Evolutionary conservation across 2,797 vertebrate genomes (phyloP), one percentile per base, ranked within the genome.

Genomic region (Anguilla marmorata): DNA sequence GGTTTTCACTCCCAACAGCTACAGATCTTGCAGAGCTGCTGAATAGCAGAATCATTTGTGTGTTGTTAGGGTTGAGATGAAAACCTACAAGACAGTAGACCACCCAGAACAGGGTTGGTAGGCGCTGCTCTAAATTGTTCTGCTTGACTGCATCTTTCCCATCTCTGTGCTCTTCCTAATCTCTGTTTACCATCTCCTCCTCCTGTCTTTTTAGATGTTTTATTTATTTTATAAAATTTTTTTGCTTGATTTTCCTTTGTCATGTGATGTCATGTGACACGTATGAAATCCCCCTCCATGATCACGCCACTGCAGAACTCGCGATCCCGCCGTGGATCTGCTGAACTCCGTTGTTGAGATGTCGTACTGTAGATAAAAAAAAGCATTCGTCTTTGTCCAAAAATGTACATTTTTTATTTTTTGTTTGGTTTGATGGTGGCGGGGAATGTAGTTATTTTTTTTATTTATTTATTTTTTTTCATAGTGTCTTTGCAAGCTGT

Each of bases 351-450:
- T 58, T 84, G 24, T 82, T 86, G 66, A 41, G 16, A 87, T 86
- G 72, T 86, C 85, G 50, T 84, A 66, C 48, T 19, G 83, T 21
- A 69, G 63, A 60, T 33, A 37, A 52, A 45, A 87, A 87, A 66
- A 85, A 86, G 83, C 58, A 88, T 74, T 37, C 72, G 33, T 86
- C 21, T 88, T 41, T 90, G 74, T 84, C 89, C 90, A 88, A 92
- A 16, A 72, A 90, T 3, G 30, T 52, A 50, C 63, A n/a, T 7
- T 3, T 66, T 66, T 54, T 11, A 88, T 66, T 54, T 87, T 33
- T 92, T 21, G 48, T 89, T 89, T 93, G 89, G 91, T 93, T 92
- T 92, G 90, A 92, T 95, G 93, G 90, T 92, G 90, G 88, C 74
- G 88, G 92, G 92, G 90, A 92, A 91, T 88, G 84, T 14, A 66